Conservation (phyloP, 2,797 vertebrate genomes). For the Echeneis naucrates region DNA sequence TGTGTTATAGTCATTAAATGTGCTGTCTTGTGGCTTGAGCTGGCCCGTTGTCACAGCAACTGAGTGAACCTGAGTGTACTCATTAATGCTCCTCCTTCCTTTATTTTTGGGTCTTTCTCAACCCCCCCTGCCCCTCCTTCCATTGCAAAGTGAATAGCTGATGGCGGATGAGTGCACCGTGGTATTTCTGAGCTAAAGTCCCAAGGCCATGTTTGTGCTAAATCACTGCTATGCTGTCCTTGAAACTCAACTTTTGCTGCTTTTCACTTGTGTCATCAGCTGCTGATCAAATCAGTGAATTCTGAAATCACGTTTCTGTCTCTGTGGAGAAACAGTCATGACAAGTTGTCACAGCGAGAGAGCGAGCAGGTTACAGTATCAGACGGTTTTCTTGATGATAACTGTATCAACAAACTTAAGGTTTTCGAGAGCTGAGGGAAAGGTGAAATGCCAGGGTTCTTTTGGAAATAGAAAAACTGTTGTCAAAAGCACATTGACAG, state of each 20-base stretch:
- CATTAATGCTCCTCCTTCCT: slow-evolving; percentile 65
- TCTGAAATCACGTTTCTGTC: neutral
- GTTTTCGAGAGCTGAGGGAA: neutral
- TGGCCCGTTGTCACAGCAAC: slow-evolving; percentile 76
- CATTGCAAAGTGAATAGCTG: slow-evolving; percentile 25
- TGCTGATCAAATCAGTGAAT: slow-evolving; percentile 1
- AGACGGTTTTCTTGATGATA: neutral
- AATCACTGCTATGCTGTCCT: neutral
- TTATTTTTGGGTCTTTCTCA: slow-evolving; percentile 67
- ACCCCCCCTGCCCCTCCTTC: slow-evolving; percentile 8
- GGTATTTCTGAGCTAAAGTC: neutral
- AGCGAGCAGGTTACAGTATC: neutral
- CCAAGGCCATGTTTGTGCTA: neutral
- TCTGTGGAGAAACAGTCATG: neutral
- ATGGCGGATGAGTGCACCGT: slow-evolving; percentile 16
- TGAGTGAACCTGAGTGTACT: slow-evolving; percentile 67
- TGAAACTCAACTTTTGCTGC: neutral
- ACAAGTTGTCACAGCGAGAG: neutral
- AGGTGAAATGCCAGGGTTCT: too few species aligned
- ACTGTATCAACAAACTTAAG: neutral
- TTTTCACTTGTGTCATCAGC: neutral
- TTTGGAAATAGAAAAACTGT: too few species aligned
- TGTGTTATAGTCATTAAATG: slow-evolving; percentile 56
- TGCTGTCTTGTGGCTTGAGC: slow-evolving; percentile 54
- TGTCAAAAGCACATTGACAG: neutral